phyloP scores from a whole-genome alignment of 2,888 invertebrate genomes.

The Trissolcus japonicus region DNA sequence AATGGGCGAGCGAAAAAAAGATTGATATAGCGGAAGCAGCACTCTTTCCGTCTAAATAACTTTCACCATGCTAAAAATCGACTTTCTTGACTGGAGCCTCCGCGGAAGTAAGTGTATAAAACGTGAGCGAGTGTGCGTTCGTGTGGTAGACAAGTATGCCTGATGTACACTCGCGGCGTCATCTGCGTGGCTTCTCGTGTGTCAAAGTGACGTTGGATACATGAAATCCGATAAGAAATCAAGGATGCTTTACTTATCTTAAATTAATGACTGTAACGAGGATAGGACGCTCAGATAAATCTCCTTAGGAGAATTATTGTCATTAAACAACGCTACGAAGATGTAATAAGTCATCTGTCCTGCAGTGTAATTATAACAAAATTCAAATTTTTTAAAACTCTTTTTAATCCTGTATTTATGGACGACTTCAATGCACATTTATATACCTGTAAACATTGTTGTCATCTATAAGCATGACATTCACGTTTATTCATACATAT shows the following conservation, averaged over 20 bases:
- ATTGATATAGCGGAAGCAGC: constrained; percentile 26
- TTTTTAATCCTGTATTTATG: no score
- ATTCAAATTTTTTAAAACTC: no score
- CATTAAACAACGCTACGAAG: constrained; percentile 30
- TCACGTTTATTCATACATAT: no score
- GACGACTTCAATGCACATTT: no score
- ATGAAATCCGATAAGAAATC: constrained; percentile 49
- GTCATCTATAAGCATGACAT: no score
- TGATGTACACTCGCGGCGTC: constrained; percentile 9
- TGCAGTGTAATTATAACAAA: no score
- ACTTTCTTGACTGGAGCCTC: constrained; percentile 31
- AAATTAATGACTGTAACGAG: constrained; percentile 43
- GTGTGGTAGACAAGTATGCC: not conserved
- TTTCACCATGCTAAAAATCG: constrained; percentile 42
- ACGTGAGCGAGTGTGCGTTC: not conserved
- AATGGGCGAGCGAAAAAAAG: constrained; percentile 18
- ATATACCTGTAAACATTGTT: no score
- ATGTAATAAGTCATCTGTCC: constrained; percentile 27
- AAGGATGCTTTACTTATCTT: constrained; percentile 41
- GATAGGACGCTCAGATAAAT: constrained; percentile 26
- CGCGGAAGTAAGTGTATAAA: constrained; percentile 21
- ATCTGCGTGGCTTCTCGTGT: constrained; percentile 50
- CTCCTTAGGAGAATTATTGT: constrained; percentile 32
- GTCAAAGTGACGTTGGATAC: constrained; percentile 44
- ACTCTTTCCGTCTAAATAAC: constrained; percentile 44